These are phyloP conservation scores for Myiagra hebetior DNA, from an alignment of 2,113 vertebrate genomes.

Conservation along the genomic window DNA sequence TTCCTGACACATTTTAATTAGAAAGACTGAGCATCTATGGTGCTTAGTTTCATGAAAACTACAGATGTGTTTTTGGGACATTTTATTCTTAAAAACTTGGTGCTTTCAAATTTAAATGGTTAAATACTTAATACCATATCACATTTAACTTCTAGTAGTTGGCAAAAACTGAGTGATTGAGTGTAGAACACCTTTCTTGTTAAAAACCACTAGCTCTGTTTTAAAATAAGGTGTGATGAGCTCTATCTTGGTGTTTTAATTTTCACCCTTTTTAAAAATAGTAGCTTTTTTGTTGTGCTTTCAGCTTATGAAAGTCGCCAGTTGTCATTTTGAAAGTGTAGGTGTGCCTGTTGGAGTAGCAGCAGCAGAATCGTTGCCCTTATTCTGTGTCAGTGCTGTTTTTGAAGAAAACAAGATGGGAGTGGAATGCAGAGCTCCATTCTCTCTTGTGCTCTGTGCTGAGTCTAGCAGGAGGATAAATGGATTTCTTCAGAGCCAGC, in stretches of 20 bases:
- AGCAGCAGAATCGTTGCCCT: neutral
- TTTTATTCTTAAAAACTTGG: neutral
- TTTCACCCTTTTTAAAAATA: neutral
- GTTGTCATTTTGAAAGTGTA: neutral
- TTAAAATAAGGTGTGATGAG: neutral
- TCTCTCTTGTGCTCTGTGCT: neutral
- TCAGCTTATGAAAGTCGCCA: neutral
- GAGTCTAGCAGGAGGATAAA: neutral
- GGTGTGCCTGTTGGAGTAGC: neutral
- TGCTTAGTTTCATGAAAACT: neutral
- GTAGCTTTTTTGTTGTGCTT: neutral
- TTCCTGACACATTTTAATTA: neutral
- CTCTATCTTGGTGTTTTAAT: neutral
- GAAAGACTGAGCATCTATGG: neutral
- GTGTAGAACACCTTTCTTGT: neutral
- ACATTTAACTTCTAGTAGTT: neutral
- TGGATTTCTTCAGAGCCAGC: neutral
- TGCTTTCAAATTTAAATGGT: neutral
- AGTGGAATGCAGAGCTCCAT: neutral
- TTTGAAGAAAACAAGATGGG: neutral
- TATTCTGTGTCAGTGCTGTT: neutral
- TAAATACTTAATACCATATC: neutral
- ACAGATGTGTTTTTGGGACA: neutral
- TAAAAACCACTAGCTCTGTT: neutral
- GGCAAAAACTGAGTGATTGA: neutral